Evolutionary conservation across 2,888 invertebrate species (phyloP).

Genomic region (Rotaria socialis): DNA sequence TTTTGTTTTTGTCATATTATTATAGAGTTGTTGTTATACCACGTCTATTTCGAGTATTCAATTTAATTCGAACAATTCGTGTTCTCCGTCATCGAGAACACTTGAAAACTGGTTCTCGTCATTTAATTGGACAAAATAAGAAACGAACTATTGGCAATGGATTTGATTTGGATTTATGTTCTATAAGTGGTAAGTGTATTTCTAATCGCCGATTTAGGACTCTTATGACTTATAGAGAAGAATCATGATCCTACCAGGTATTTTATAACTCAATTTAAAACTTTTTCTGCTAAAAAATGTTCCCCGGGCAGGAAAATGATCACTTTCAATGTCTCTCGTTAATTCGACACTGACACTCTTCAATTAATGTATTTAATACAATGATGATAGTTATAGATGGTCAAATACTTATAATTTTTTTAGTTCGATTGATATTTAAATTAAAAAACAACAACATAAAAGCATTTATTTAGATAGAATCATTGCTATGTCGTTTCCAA

Average conservation of each 20-base stretch:
- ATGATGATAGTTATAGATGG: too few relatives aligned
- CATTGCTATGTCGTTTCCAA: constrained; percentile 63
- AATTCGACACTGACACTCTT: too few relatives aligned
- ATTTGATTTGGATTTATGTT: constrained; percentile 63
- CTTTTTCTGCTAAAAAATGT: too few relatives aligned
- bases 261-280: too few relatives aligned
- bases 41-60: constrained; percentile 56
- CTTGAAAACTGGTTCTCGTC: constrained; percentile 53
- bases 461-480: constrained; percentile 54
- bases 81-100: constrained; percentile 36
- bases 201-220: too few relatives aligned
- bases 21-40: constrained; percentile 49
- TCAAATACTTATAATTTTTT: too few relatives aligned
- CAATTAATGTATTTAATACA: too few relatives aligned
- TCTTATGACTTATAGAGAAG: too few relatives aligned
- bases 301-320: too few relatives aligned
- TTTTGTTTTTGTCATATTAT: not conserved
- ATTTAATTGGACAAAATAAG: constrained; percentile 62
- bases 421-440: not conserved
- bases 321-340: too few relatives aligned
- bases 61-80: constrained; percentile 53
- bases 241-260: too few relatives aligned
- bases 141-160: constrained; percentile 61
- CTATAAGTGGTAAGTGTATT: constrained; percentile 58
- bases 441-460: not conserved